Evolutionary conservation across 1,140 invertebrate species (phyloP).

Genomic region (Cyclargus thomasi): DNA sequence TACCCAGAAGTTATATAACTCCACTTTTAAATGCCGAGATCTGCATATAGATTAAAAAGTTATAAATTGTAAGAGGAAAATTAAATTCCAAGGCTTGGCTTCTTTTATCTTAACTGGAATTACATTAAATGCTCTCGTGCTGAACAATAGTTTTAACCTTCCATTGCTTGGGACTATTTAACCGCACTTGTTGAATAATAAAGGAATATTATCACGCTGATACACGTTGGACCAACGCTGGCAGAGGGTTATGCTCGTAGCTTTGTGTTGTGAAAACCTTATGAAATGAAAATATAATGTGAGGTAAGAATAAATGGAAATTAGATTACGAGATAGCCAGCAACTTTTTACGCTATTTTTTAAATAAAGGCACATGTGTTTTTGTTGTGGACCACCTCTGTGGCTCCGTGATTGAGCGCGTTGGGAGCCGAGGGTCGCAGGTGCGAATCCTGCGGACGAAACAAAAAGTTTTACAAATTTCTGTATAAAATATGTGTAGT

Average conservation of each 20-base stretch:
- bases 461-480: too few species aligned
- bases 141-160: not conserved
- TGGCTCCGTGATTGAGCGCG: too few species aligned
- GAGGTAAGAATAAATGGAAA: not conserved
- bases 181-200: not conserved
- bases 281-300: not conserved
- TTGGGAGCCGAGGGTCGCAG: too few species aligned
- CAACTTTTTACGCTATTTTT: too few species aligned
- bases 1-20: not conserved
- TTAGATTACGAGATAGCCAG: not conserved
- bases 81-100: not conserved
- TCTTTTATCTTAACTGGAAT: constrained; percentile 7
- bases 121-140: constrained; percentile 1
- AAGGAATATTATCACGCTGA: not conserved
- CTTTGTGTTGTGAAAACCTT: not conserved
- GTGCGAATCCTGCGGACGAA: too few species aligned
- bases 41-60: constrained; percentile 16
- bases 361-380: too few species aligned
- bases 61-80: constrained; percentile 13
- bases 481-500: too few species aligned
- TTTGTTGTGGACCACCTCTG: too few species aligned
- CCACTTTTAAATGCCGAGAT: constrained; percentile 1
- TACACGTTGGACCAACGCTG: not conserved
- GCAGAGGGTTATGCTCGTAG: not conserved
- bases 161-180: not conserved